Evolutionary conservation across 2,797 vertebrate genomes (phyloP).

Genomic region (Myripristis murdjan): DNA sequence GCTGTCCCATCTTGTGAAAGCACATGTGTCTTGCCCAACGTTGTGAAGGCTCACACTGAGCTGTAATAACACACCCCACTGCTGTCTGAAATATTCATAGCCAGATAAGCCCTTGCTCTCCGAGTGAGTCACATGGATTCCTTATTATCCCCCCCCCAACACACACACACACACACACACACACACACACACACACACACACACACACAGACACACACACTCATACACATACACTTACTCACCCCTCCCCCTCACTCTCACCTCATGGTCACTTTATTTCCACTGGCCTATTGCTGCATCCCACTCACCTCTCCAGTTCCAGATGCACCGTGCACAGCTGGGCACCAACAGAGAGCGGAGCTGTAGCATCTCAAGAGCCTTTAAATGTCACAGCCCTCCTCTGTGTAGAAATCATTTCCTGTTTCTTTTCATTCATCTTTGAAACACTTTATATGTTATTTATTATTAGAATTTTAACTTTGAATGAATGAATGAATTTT

Average conservation of each 20-base stretch:
- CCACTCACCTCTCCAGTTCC: conserved; percentile 58
- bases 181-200: no score
- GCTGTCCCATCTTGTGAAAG: conserved; percentile 69
- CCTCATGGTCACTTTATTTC: conserved; percentile 76
- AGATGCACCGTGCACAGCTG: conserved; percentile 25
- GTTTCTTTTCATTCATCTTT: conserved; percentile 39
- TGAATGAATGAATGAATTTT: no score
- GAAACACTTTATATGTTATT: neutral
- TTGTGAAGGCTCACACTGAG: conserved; percentile 78
- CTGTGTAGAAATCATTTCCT: conserved; percentile 18
- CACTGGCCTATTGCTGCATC: conserved; percentile 67
- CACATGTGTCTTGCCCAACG: conserved; percentile 75
- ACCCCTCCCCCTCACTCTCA: conserved; percentile 61
- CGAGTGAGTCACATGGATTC: conserved; percentile 78
- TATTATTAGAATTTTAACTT: neutral
- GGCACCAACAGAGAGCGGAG: conserved; percentile 31
- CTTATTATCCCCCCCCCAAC: conserved; percentile 73
- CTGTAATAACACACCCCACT: conserved; percentile 84
- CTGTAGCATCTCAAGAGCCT: conserved; percentile 21
- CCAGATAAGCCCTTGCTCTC: conserved; percentile 79
- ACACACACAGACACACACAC: no score
- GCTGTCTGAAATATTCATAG: conserved; percentile 86
- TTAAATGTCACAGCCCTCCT: conserved; percentile 57
- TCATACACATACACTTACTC: no score
- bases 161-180: no score